Evolutionary conservation across 2,888 invertebrate genomes (phyloP).

Genomic region (Ligdia adustata): DNA sequence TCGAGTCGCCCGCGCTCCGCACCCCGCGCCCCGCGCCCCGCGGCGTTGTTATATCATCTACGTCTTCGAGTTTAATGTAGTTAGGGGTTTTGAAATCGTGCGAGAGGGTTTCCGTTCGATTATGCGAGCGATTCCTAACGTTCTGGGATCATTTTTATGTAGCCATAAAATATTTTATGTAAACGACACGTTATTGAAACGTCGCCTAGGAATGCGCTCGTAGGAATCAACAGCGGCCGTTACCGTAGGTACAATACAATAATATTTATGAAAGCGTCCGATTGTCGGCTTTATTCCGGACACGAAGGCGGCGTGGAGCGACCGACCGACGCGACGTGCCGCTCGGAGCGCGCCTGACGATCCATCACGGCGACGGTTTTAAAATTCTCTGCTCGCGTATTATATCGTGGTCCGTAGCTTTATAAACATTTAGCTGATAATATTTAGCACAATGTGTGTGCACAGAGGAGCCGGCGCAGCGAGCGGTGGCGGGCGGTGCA

Average conservation of each 20-base stretch:
- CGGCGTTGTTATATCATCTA: constrained; percentile 32
- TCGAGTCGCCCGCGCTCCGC: constrained; percentile 24
- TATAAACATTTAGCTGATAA: constrained; percentile 32
- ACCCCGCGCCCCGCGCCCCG: too few species aligned
- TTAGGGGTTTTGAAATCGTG: constrained; percentile 34
- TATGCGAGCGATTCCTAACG: constrained; percentile 35
- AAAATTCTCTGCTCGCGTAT: constrained; percentile 24
- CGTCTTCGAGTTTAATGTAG: constrained; percentile 37
- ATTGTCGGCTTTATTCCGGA: constrained; percentile 8
- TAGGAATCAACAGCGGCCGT: constrained; percentile 7
- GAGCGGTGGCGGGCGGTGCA: constrained; percentile 16
- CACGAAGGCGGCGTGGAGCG: constrained; percentile 16
- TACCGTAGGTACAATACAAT: constrained; percentile 10
- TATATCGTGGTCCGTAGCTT: constrained; percentile 18
- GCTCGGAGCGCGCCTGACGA: constrained; percentile 1
- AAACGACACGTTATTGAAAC: constrained; percentile 32
- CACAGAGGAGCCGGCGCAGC: constrained; percentile 8
- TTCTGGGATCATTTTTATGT: constrained; percentile 37
- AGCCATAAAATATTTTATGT: constrained; percentile 34
- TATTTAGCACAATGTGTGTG: constrained; percentile 30
- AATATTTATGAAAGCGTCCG: constrained; percentile 12
- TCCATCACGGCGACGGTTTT: constrained; percentile 20
- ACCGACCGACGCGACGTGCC: constrained; percentile 1
- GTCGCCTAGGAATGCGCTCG: constrained; percentile 22
- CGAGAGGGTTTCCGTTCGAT: constrained; percentile 35